Percentiles rank a stretch among this genome's conserved stretches.
Conservation (phyloP, 2,888 invertebrate genomes). For the Leptinotarsa peninsularis region DNA sequence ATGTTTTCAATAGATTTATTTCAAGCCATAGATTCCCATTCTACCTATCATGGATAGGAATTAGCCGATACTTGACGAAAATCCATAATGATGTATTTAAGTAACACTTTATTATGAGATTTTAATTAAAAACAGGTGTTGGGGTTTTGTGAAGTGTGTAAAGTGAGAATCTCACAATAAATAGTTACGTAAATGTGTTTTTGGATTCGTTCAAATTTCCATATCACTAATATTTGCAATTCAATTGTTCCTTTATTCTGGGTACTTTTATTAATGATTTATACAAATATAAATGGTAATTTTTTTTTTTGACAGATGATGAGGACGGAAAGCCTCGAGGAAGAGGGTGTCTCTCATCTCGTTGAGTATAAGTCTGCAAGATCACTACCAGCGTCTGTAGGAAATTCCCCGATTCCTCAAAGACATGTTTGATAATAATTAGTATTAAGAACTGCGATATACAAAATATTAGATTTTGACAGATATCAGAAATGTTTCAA, state of each 20-base stretch:
- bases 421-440: constrained; percentile 55
- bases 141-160: too few relatives aligned
- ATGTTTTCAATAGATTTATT: too few relatives aligned
- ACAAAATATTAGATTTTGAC: constrained; percentile 19
- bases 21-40: too few relatives aligned
- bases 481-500: neutral
- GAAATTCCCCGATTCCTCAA: constrained; percentile 58
- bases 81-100: too few relatives aligned
- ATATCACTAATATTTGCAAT: neutral
- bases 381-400: constrained; percentile 58
- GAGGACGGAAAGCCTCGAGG: constrained; percentile 73
- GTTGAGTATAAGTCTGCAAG: constrained; percentile 67
- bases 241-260: neutral
- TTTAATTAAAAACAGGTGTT: too few relatives aligned
- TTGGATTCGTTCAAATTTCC: too few relatives aligned
- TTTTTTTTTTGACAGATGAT: constrained; percentile 70
- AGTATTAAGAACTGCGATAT: constrained; percentile 35
- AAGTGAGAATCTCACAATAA: too few relatives aligned
- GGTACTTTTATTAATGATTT: constrained; percentile 1
- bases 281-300: neutral
- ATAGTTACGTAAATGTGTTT: too few relatives aligned
- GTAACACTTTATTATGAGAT: too few relatives aligned
- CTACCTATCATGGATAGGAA: too few relatives aligned
- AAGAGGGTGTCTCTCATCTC: constrained; percentile 76
- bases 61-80: too few relatives aligned